Evolutionary conservation across 2,888 invertebrate genomes (phyloP), one percentile per base, ranked within the genome.

Genomic region (Eilema caniola): DNA sequence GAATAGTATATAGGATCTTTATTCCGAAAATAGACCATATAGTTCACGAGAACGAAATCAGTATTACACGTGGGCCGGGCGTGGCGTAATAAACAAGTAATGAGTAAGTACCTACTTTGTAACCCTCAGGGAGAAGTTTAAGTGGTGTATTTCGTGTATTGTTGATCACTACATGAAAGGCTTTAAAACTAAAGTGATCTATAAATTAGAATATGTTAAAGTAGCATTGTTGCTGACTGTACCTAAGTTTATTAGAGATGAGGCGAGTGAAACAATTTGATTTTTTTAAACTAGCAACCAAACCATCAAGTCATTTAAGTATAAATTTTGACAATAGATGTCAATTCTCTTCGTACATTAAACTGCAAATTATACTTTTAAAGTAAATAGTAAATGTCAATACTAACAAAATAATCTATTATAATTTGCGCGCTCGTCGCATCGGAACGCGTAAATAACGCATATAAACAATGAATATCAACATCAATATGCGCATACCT

Each of bases 401-500:
- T 69, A 71, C 65, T 72, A 76, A 66, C 61, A 57, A 61, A 74
- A 71, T 71, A 74, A 10, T 61, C 37, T 41, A 28, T 64, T 67
- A 71, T 73, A 47, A 24, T 41, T 67, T 64, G 63, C 59, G 56
- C 62, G 67, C 63, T 69, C 66, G 69, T 73, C 69, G 69, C 71
- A 67, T 83, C 57, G 76, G 77, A 81, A 81, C 78, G 75, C 73
- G 79, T 82, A 82, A 85, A 85, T 82, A 86, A 82, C 71, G 77
- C 71, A 77, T 25, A 16, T 82, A 81, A 85, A 84, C 83, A 86
- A 85, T 86, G 79, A 78, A 77, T 83, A 86, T 82, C 76, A 78
- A 72, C 77, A 80, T 83, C 78, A 81, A 78, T 82, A 81, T 85
- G 81, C 82, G 78, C 81, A 83, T 84, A 60, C 81, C 82, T 83